Percentiles rank a stretch among this genome's conserved stretches.
phyloP scores from a whole-genome alignment of 64 coral and sea anemone genomes.

The Montipora sp. region DNA sequence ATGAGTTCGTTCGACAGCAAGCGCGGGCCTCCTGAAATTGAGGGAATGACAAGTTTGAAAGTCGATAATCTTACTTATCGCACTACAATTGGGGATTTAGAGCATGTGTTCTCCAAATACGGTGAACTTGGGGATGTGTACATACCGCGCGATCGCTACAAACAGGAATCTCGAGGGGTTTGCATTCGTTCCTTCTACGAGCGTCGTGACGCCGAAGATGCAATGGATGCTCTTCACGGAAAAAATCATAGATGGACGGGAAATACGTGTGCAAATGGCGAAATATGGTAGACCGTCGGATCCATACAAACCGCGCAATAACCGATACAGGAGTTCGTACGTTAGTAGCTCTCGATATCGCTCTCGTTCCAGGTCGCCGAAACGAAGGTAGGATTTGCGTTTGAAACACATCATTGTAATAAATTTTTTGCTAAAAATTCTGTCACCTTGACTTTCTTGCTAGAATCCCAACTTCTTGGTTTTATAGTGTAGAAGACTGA shows the following conservation, averaged over 20 bases:
- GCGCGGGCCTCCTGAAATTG: slow-evolving; percentile 89
- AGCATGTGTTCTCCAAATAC: slow-evolving; percentile 86
- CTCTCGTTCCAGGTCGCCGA: slow-evolving; percentile 59
- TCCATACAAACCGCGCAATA: slow-evolving; percentile 58
- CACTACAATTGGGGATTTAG: slow-evolving; percentile 85
- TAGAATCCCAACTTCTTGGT: too few species aligned
- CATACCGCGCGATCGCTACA: slow-evolving; percentile 86
- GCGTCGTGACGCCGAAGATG: slow-evolving; percentile 97
- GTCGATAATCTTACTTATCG: slow-evolving; percentile 98
- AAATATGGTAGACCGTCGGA: slow-evolving; percentile 94
- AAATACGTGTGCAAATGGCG: slow-evolving; percentile 98
- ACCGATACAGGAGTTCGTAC: slow-evolving; percentile 49
- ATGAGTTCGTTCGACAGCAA: slow-evolving; percentile 90
- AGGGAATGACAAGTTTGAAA: slow-evolving; percentile 99
- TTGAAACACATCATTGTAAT: too few species aligned
- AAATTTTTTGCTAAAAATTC: neutral
- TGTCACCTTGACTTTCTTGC: too few species aligned
- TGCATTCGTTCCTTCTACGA: slow-evolving; percentile 96
- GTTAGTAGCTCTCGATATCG: slow-evolving; percentile 39
- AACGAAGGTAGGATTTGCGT: slow-evolving; percentile 62
- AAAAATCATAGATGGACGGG: slow-evolving; percentile 85
- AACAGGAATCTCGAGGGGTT: slow-evolving; percentile 91
- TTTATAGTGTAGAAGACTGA: too few species aligned
- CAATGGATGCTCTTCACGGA: slow-evolving; percentile 90
- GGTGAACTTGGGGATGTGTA: slow-evolving; percentile 96